Conservation (phyloP, 2,113 vertebrate species). For the Sinocyclocheilus rhinocerous region DNA sequence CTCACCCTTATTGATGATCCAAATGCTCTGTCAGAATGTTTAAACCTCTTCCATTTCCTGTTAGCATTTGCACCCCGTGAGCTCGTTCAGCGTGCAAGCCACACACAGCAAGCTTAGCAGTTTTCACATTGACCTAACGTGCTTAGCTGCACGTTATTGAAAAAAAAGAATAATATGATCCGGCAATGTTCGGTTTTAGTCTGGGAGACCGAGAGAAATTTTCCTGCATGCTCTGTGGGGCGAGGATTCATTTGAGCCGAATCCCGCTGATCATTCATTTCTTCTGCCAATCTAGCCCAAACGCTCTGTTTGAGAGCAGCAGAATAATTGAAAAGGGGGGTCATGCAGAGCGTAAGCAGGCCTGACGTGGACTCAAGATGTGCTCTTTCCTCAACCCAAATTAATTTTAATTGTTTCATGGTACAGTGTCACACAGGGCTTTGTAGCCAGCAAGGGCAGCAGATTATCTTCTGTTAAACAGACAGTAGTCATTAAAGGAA, state of each 20-base stretch:
- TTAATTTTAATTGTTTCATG: slow-evolving; percentile 64
- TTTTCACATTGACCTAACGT: neutral
- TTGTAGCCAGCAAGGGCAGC: slow-evolving; percentile 33
- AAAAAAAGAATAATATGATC: neutral
- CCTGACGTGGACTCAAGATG: slow-evolving; percentile 60
- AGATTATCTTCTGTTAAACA: slow-evolving; percentile 39
- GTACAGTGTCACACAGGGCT: slow-evolving; percentile 48
- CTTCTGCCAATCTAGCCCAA: slow-evolving; percentile 64
- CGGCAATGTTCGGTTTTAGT: neutral
- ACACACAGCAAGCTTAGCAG: neutral
- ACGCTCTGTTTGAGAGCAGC: slow-evolving; percentile 48
- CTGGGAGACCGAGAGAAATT: slow-evolving; percentile 38
- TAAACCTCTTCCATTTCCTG: neutral
- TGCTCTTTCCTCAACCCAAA: slow-evolving; percentile 59
- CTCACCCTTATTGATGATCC: neutral
- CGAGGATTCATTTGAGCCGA: slow-evolving; percentile 57
- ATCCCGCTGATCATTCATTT: slow-evolving; percentile 63
- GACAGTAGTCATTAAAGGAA: slow-evolving; percentile 12
- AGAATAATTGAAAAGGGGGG: slow-evolving; percentile 60
- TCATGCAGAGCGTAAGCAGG: slow-evolving; percentile 67
- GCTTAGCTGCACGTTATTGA: neutral
- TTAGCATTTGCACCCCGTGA: neutral
- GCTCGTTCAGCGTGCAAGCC: slow-evolving; percentile 1
- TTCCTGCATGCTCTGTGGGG: slow-evolving; percentile 4
- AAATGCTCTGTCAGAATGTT: neutral